Conservation (phyloP, 2,797 vertebrate species). For the Parambassis ranga region DNA sequence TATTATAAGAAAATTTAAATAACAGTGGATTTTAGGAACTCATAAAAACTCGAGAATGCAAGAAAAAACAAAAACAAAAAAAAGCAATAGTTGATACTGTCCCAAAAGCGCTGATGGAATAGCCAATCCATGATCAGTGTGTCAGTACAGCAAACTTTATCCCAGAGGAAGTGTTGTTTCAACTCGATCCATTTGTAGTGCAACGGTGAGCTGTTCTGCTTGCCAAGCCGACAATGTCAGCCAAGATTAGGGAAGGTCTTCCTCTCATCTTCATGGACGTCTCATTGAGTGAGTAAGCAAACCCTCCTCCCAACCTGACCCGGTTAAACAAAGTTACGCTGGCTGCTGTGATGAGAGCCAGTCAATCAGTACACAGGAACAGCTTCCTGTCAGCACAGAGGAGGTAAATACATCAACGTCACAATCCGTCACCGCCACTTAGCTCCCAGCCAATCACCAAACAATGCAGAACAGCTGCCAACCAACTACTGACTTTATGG, state of each 20-base stretch:
- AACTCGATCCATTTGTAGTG: slow-evolving; percentile 23
- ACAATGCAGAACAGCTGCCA: slow-evolving; percentile 60
- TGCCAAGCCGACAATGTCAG: slow-evolving; percentile 77
- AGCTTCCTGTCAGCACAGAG: slow-evolving; percentile 66
- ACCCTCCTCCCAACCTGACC: slow-evolving; percentile 60
- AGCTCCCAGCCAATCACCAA: slow-evolving; percentile 70
- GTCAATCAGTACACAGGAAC: slow-evolving; percentile 69
- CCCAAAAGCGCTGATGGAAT: background rate
- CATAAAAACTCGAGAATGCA: too few relatives aligned
- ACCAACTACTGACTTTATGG: slow-evolving; percentile 47
- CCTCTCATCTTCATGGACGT: slow-evolving; percentile 71
- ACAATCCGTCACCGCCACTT: slow-evolving; percentile 69
- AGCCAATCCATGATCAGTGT: background rate
- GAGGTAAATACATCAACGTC: slow-evolving; percentile 79
- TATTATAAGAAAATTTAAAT: too few relatives aligned
- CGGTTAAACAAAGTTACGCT: slow-evolving; percentile 73
- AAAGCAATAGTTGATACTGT: background rate
- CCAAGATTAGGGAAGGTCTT: slow-evolving; percentile 78
- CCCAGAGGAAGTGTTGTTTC: slow-evolving; percentile 16
- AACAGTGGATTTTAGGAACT: too few relatives aligned
- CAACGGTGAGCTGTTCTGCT: slow-evolving; percentile 10
- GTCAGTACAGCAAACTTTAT: slow-evolving; percentile 15
- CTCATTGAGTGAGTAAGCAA: slow-evolving; percentile 77
- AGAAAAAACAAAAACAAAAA: too few relatives aligned
- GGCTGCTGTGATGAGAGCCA: slow-evolving; percentile 61